Percentiles rank a stretch among this genome's conserved stretches.
Conservation (phyloP, 1,140 invertebrate species). For the Camponotus vicinus region DNA sequence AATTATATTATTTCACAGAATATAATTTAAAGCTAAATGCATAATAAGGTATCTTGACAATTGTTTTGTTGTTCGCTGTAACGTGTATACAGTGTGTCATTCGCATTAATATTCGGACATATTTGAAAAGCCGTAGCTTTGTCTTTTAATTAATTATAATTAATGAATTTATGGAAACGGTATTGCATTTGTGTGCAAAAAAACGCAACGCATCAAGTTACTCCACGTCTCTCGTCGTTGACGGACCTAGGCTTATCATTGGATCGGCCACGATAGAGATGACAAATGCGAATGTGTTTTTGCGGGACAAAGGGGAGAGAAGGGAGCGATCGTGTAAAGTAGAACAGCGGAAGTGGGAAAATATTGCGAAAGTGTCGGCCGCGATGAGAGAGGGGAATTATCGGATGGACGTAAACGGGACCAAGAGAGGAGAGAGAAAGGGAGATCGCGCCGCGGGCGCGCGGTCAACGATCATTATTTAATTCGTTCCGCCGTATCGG, state of each 20-base stretch:
- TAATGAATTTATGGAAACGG: background rate
- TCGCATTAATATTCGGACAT: background rate
- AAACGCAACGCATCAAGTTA: constrained; percentile 42
- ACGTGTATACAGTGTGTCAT: background rate
- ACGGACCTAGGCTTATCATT: constrained; percentile 35
- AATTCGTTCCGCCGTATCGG: constrained; percentile 50
- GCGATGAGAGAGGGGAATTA: constrained; percentile 42
- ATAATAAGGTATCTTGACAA: background rate
- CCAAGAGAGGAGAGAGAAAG: constrained; percentile 11
- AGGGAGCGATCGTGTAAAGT: constrained; percentile 29
- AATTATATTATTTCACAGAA: background rate
- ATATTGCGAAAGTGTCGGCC: constrained; percentile 34
- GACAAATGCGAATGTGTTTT: constrained; percentile 60
- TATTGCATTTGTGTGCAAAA: background rate
- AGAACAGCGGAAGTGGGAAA: constrained; percentile 52
- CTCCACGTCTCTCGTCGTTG: constrained; percentile 11
- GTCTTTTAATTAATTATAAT: constrained; percentile 8
- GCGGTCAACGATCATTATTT: constrained; percentile 54
- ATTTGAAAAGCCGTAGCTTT: background rate
- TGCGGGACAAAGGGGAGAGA: background rate
- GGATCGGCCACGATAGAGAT: constrained; percentile 41
- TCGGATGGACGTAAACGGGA: constrained; percentile 39
- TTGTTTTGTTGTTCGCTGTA: background rate
- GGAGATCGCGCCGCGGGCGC: background rate
- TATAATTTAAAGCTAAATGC: background rate